phyloP scores from a whole-genome alignment of 2,113 vertebrate species.

The Protomyctophum bolini region DNA sequence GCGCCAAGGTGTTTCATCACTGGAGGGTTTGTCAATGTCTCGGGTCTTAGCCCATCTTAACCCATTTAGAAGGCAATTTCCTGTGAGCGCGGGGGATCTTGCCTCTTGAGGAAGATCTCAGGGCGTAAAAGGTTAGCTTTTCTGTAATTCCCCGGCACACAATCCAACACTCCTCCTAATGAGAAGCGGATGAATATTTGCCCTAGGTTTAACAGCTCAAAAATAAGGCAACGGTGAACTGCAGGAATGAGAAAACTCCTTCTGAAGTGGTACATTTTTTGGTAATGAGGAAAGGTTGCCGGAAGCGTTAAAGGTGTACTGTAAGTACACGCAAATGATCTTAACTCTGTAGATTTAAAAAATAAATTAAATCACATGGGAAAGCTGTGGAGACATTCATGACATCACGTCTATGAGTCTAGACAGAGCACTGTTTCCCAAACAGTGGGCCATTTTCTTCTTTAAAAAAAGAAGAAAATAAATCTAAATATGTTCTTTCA shows the following conservation, averaged over 20 bases:
- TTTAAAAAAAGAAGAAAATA: no score
- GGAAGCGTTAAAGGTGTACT: constrained; percentile 38
- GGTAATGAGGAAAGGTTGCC: constrained; percentile 51
- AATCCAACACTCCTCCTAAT: constrained; percentile 66
- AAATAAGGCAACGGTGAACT: constrained; percentile 60
- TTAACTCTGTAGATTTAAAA: neutral
- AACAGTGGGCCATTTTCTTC: no score
- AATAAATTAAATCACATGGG: no score
- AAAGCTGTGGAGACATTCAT: no score
- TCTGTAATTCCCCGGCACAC: constrained; percentile 68
- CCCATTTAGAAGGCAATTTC: constrained; percentile 77
- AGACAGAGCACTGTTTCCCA: no score
- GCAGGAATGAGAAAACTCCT: constrained; percentile 31
- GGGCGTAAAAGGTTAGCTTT: constrained; percentile 67
- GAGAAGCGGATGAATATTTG: constrained; percentile 69
- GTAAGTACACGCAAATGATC: constrained; percentile 50
- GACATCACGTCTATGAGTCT: no score
- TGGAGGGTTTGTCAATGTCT: constrained; percentile 72
- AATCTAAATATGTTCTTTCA: no score
- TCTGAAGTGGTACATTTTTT: constrained; percentile 43
- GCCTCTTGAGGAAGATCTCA: constrained; percentile 65
- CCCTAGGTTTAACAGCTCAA: constrained; percentile 67
- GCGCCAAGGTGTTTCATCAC: constrained; percentile 70
- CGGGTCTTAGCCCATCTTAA: constrained; percentile 76
- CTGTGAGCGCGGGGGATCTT: constrained; percentile 65